Evolutionary conservation across 2,888 invertebrate species (phyloP).

Genomic region (Drosophila koepferae): DNA sequence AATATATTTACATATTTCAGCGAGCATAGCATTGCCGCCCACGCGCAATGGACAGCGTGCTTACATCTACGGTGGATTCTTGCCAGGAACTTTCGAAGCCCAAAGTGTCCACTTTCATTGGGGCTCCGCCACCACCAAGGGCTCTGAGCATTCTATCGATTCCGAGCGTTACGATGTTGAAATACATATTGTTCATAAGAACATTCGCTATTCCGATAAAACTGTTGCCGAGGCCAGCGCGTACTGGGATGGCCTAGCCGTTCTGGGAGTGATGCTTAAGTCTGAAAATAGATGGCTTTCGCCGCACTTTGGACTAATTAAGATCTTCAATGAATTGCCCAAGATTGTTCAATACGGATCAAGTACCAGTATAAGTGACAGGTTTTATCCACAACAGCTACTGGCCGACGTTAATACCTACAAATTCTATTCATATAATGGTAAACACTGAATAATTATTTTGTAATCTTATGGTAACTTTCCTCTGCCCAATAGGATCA

Average conservation of each 20-base stretch:
- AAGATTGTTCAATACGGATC: constrained; percentile 50
- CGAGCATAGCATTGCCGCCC: constrained; percentile 53
- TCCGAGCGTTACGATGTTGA: constrained; percentile 86
- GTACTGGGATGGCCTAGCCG: constrained; percentile 87
- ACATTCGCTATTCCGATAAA: constrained; percentile 86
- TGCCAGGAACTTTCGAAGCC: constrained; percentile 66
- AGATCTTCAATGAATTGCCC: constrained; percentile 68
- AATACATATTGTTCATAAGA: constrained; percentile 89
- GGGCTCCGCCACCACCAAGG: constrained; percentile 88
- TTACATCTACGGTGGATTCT: constrained; percentile 63
- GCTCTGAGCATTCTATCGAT: constrained; percentile 86
- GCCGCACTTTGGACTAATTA: constrained; percentile 49
- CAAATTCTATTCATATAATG: constrained; percentile 74
- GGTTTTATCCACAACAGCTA: constrained; percentile 59
- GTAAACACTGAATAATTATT: constrained; percentile 32
- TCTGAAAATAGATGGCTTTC: constrained; percentile 58
- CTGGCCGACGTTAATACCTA: constrained; percentile 66
- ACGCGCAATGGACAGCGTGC: constrained; percentile 54
- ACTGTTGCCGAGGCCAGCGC: constrained; percentile 84
- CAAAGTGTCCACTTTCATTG: constrained; percentile 88
- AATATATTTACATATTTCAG: constrained; percentile 23
- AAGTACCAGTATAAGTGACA: constrained; percentile 49
- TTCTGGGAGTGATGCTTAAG: constrained; percentile 88
- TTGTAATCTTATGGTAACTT: background rate
- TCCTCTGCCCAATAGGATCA: constrained; percentile 82